Evolutionary conservation across 2,888 invertebrate species (phyloP).

Genomic region (Trichacis sp.): DNA sequence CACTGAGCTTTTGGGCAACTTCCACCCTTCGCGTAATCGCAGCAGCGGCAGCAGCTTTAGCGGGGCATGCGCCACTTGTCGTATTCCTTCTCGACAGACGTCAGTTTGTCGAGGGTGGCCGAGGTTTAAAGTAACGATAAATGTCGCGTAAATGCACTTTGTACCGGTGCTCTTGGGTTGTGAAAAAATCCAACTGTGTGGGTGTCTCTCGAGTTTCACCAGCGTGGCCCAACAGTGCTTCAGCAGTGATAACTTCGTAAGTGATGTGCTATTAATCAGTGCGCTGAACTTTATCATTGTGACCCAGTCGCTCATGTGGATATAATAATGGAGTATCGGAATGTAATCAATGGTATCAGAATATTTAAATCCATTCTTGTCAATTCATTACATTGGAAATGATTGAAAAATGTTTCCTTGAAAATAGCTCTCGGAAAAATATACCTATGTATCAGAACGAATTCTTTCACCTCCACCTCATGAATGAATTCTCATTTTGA

Average conservation of each 20-base stretch:
- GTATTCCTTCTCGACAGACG: conserved; percentile 54
- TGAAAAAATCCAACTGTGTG: conserved; percentile 41
- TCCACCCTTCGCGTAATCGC: conserved; percentile 24
- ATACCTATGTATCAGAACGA: background rate
- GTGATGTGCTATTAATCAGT: background rate
- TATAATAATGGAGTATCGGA: background rate
- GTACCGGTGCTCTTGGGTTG: conserved; percentile 48
- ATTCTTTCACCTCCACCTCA: too few species aligned
- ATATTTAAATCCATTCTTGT: background rate
- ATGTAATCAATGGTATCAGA: background rate
- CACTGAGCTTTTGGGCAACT: conserved; percentile 52
- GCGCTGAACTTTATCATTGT: conserved; percentile 9
- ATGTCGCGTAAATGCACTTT: conserved; percentile 40
- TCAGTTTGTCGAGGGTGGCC: conserved; percentile 68
- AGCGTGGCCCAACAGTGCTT: background rate
- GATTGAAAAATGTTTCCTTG: too few species aligned
- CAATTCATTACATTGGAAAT: too few species aligned
- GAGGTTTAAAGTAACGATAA: conserved; percentile 63
- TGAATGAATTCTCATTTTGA: too few species aligned
- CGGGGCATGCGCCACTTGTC: conserved; percentile 59
- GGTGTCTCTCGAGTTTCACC: background rate
- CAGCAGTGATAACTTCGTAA: background rate
- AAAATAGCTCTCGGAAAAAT: background rate
- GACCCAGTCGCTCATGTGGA: conserved; percentile 29
- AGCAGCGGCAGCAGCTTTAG: conserved; percentile 31